Evolutionary conservation across 2,113 vertebrate species (phyloP).

Genomic region (Tragelaphus imberbis): DNA sequence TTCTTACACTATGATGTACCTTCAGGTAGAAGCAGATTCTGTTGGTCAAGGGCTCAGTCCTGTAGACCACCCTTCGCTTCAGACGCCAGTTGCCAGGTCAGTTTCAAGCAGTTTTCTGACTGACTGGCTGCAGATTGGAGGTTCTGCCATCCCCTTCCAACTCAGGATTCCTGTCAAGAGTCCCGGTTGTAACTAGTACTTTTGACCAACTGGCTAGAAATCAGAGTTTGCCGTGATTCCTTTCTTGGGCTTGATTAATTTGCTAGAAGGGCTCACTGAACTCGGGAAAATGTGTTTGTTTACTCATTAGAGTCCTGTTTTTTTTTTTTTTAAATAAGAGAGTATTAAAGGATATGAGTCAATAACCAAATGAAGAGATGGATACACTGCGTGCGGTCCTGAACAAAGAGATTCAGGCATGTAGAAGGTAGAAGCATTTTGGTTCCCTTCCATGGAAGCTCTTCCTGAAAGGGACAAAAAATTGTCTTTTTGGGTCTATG

Average conservation of each 20-base stretch:
- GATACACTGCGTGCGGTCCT: neutral
- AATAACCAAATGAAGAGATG: neutral
- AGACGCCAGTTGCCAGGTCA: neutral
- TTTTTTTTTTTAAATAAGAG: neutral
- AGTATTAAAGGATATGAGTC: neutral
- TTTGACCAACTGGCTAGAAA: neutral
- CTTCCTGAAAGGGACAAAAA: neutral
- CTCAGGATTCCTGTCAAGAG: neutral
- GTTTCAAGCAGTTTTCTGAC: neutral
- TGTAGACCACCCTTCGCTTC: neutral
- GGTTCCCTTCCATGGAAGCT: neutral
- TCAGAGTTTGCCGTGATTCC: neutral
- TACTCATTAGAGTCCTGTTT: neutral
- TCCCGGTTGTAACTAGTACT: neutral
- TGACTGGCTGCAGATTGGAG: neutral
- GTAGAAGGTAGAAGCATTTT: neutral
- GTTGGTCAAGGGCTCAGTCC: neutral
- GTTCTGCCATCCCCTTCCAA: neutral
- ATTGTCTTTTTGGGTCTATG: neutral
- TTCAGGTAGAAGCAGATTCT: neutral
- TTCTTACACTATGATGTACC: neutral
- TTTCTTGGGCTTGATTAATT: neutral
- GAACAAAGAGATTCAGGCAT: neutral
- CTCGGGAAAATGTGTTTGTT: neutral
- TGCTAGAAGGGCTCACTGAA: neutral